Conservation (phyloP, 2,888 invertebrate genomes). For the Parthenolecanium corni region DNA sequence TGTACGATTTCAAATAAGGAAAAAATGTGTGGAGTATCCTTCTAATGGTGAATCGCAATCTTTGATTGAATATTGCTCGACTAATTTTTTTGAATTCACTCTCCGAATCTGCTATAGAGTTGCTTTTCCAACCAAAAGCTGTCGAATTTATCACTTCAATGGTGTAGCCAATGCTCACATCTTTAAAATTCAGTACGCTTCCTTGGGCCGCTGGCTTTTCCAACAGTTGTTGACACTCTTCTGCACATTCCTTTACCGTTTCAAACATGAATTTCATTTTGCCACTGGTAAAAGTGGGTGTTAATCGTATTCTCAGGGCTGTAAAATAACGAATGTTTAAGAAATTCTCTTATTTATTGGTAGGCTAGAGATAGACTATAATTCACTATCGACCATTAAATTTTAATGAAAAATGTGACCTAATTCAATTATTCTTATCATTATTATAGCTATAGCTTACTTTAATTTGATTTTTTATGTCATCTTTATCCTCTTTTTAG, state of each 20-base stretch:
- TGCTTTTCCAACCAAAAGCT: conserved; percentile 43
- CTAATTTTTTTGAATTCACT: conserved; percentile 39
- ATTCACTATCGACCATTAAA: too few species aligned
- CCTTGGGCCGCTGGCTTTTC: neutral
- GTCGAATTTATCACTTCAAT: conserved; percentile 43
- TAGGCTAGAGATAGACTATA: too few species aligned
- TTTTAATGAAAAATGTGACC: too few species aligned
- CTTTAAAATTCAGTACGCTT: conserved; percentile 38
- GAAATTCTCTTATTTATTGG: too few species aligned
- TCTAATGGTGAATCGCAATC: conserved; percentile 35
- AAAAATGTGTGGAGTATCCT: conserved; percentile 31
- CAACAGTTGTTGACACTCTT: conserved; percentile 35
- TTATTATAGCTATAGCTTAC: too few species aligned
- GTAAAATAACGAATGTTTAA: neutral
- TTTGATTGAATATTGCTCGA: conserved; percentile 37
- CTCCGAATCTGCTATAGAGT: conserved; percentile 39
- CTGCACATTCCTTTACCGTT: conserved; percentile 40
- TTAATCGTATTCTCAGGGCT: conserved; percentile 42
- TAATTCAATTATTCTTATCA: too few species aligned
- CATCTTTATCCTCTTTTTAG: too few species aligned
- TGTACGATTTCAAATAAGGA: conserved; percentile 31
- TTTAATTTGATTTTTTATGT: too few species aligned
- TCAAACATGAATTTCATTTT: conserved; percentile 46
- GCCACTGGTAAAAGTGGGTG: conserved; percentile 45
- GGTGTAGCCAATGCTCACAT: conserved; percentile 41